A percentile compares a stretch with the other conserved stretches of the same genome.
phyloP scores from a whole-genome alignment of 2,113 vertebrate species.

The Bufo bufo region DNA sequence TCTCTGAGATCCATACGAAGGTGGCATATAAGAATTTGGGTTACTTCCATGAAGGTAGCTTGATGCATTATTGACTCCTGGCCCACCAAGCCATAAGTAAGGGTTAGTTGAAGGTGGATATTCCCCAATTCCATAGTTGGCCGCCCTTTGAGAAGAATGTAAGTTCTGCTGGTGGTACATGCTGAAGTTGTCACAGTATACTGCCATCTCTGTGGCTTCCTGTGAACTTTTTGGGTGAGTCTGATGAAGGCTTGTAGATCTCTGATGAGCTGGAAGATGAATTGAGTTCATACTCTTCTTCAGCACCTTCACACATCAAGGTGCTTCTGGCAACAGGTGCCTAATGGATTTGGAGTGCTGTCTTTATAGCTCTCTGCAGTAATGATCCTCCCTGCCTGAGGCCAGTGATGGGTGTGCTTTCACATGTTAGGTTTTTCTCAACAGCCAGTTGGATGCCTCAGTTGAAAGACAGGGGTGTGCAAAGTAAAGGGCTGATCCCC shows the following conservation, averaged over 20 bases:
- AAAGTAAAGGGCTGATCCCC: constrained; percentile 19
- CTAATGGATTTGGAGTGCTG: not conserved
- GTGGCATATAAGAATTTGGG: constrained; percentile 76
- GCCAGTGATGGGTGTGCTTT: constrained; percentile 37
- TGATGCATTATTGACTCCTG: constrained; percentile 75
- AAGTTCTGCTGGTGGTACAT: constrained; percentile 76
- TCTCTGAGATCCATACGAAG: constrained; percentile 82
- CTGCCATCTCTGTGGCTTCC: constrained; percentile 83
- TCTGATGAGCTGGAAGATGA: constrained; percentile 76
- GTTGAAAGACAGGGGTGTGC: constrained; percentile 9
- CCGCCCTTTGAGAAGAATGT: constrained; percentile 71
- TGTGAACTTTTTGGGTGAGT: constrained; percentile 74
- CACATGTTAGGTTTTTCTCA: constrained; percentile 17
- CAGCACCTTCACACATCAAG: constrained; percentile 8
- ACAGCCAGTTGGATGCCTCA: constrained; percentile 21
- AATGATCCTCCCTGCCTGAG: constrained; percentile 22
- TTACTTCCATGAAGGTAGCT: constrained; percentile 82
- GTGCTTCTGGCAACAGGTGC: constrained; percentile 49
- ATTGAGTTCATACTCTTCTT: constrained; percentile 79
- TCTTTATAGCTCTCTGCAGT: constrained; percentile 59
- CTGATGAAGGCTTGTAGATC: constrained; percentile 73
- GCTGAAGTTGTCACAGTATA: constrained; percentile 88
- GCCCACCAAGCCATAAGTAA: constrained; percentile 88
- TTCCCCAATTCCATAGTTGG: constrained; percentile 82
- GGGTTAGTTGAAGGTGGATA: constrained; percentile 83